phyloP scores from a whole-genome alignment of 2,888 invertebrate species.

The Agonopterix arenella region DNA sequence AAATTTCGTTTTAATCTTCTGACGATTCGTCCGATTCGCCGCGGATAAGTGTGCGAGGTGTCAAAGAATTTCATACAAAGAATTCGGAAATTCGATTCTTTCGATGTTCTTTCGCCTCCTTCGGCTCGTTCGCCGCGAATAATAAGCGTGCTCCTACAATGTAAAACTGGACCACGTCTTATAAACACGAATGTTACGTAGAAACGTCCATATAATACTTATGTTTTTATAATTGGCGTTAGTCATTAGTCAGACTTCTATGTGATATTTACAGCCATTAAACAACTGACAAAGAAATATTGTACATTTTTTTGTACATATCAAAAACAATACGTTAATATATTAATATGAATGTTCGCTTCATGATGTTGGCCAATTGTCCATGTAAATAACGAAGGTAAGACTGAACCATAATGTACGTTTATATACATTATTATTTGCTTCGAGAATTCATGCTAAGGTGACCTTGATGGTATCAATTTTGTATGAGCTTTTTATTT shows the following conservation, averaged over 20 bases:
- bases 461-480: no score
- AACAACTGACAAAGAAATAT: conserved; percentile 11
- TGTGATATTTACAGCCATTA: conserved; percentile 41
- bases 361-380: conserved; percentile 26
- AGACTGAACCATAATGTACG: conserved; percentile 52
- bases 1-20: no score
- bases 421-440: background rate
- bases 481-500: no score
- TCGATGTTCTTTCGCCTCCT: no score
- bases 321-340: conserved; percentile 7
- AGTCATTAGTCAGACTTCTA: conserved; percentile 31
- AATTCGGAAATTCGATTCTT: no score
- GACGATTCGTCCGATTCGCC: no score
- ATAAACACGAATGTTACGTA: no score
- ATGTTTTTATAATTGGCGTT: conserved; percentile 20
- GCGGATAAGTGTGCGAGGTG: no score
- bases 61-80: no score
- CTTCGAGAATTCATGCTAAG: background rate
- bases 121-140: no score
- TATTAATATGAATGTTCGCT: background rate
- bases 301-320: conserved; percentile 23
- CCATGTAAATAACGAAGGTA: conserved; percentile 68
- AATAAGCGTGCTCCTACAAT: no score
- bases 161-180: no score
- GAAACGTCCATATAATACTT: conserved; percentile 29